phyloP scores from a whole-genome alignment of 1,140 invertebrate genomes.

The Neodiprion fabricii region DNA sequence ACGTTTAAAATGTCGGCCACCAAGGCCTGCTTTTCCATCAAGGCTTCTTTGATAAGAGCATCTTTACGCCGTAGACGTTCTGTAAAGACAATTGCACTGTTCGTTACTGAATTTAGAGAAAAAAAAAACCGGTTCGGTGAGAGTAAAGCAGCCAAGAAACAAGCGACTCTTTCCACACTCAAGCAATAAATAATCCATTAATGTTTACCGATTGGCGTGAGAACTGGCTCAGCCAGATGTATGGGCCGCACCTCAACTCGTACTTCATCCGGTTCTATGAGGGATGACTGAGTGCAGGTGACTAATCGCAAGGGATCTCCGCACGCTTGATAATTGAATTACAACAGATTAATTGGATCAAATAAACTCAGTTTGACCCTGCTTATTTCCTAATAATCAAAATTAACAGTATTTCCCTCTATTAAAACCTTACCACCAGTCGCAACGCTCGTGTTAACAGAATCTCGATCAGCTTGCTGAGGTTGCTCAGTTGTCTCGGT shows the following conservation, averaged over 20 bases:
- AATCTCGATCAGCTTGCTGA: conserved; percentile 17
- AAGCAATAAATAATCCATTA: conserved; percentile 7
- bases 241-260: conserved; percentile 76
- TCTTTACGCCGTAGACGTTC: conserved; percentile 78
- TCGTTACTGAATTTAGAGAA: not conserved
- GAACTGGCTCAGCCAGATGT: conserved; percentile 77
- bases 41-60: conserved; percentile 71
- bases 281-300: conserved; percentile 67
- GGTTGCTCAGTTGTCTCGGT: not conserved
- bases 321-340: conserved; percentile 30
- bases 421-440: conserved; percentile 9
- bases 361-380: not conserved
- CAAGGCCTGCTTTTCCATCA: conserved; percentile 76
- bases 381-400: conserved; percentile 16
- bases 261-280: conserved; percentile 84
- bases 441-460: conserved; percentile 15
- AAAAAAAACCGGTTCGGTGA: conserved; percentile 11
- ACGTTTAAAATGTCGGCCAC: conserved; percentile 80
- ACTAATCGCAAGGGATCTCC: conserved; percentile 54
- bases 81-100: conserved; percentile 41
- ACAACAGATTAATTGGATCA: no score
- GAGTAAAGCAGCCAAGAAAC: not conserved
- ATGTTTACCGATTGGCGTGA: conserved; percentile 77
- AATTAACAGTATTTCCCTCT: not conserved
- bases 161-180: not conserved